Percentiles rank a stretch among this genome's conserved stretches.
Evolutionary conservation across 2,113 vertebrate genomes (phyloP).

Genomic region (Tetrax tetrax): DNA sequence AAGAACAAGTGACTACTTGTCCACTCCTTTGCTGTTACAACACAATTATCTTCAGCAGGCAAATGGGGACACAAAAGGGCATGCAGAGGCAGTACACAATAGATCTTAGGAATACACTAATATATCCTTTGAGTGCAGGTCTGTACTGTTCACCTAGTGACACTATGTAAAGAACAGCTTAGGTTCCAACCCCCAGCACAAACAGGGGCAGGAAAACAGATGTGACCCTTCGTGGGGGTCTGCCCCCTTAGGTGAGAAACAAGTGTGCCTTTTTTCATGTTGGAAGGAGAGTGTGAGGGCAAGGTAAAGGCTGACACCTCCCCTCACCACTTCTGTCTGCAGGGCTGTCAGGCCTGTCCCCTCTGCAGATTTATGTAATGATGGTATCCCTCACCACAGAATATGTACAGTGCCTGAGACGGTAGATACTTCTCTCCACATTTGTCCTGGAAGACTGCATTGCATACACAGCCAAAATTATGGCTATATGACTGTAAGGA

Average conservation of each 20-base stretch:
- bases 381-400: neutral
- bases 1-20: neutral
- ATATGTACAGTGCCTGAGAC: neutral
- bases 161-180: neutral
- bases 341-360: neutral
- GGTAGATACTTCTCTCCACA: neutral
- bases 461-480: neutral
- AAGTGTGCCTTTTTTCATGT: neutral
- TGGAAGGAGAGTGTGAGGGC: neutral
- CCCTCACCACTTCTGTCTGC: neutral
- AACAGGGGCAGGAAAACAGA: neutral
- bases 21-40: neutral
- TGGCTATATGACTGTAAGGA: neutral
- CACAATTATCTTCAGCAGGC: neutral
- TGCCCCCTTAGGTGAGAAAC: neutral
- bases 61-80: slow-evolving; percentile 12
- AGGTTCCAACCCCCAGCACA: neutral
- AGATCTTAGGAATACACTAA: neutral
- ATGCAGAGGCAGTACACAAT: rapidly evolving
- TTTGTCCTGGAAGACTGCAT: neutral
- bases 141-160: neutral
- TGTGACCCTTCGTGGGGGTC: neutral
- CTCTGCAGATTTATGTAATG: neutral
- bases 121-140: rapidly evolving
- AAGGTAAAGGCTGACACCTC: neutral